Conservation (phyloP, 2,113 vertebrate species). For the Urocolius indicus region DNA sequence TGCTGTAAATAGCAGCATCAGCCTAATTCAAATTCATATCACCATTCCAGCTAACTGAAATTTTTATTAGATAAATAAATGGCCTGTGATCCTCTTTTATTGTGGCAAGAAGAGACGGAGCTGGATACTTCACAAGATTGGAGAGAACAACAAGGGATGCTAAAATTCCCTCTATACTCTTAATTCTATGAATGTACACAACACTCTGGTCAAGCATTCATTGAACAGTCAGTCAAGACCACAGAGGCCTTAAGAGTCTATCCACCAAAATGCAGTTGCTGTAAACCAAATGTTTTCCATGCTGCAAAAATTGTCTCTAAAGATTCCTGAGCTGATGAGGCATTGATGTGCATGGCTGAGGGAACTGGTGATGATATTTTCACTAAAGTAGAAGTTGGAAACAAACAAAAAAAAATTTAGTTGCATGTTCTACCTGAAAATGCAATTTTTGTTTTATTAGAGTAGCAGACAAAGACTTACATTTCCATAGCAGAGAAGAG, state of each 20-base stretch:
- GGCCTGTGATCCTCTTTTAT: not conserved
- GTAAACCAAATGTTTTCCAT: not conserved
- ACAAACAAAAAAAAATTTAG: not conserved
- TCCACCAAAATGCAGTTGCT: not conserved
- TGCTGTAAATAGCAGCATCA: not conserved
- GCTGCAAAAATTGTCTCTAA: not conserved
- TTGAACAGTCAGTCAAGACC: fast-evolving
- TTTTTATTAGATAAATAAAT: not conserved
- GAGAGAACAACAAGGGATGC: not conserved
- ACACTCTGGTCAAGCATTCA: fast-evolving
- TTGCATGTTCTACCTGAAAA: not conserved
- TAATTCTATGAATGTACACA: not conserved
- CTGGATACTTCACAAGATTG: not conserved
- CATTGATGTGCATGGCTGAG: not conserved
- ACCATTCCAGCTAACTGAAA: not conserved
- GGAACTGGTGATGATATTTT: not conserved
- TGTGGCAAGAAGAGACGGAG: not conserved
- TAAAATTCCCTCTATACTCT: not conserved
- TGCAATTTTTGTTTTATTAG: not conserved
- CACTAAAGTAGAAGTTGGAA: not conserved
- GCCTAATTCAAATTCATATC: not conserved
- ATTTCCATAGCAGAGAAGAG: not conserved
- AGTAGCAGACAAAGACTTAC: not conserved
- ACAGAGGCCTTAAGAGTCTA: not conserved
- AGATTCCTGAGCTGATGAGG: not conserved